Evolutionary conservation across 2,797 vertebrate species (phyloP), one percentile per base, ranked within the genome.

Genomic region (Enteromius radiatus): DNA sequence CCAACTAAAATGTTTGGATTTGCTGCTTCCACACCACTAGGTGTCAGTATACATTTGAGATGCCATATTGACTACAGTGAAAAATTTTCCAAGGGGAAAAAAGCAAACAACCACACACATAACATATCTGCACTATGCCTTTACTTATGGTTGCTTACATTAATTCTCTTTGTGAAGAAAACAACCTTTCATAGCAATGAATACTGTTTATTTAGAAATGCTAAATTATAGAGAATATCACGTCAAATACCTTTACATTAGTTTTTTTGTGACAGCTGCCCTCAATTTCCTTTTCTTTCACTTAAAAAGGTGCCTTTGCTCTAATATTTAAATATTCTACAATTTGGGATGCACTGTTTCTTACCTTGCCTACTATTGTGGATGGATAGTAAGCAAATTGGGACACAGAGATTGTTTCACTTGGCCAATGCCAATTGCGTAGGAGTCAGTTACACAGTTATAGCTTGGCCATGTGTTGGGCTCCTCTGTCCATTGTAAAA

Each of bases 371-470:
- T 59, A 75, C 33, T 45, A 26, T 45, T 76, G 26, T 19, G 5
- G 15, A 43, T 63, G 38, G 1, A 63, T 45, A 45, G 49, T 75
- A 76, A 41, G n/a, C 3, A n/a, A 49, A 63, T 11, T 82, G 19
- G 28, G 64, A 67, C 59, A 49, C 14, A 38, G 76, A 49, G 31
- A n/a, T 49, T 19, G 43, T 52, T 73, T 74, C 4, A 49, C 79
- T 19, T 45, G 36, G 36, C 10, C 5, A 19, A 47, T 71, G 52
- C 67, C 47, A 70, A 70, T 23, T 45, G 38, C 15, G 78, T 59
- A 59, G 67, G 49, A 26, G 33, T 70, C 36, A 56, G 54, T 61
- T 61, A 23, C 7, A 63, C n/a, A 76, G 74, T 76, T 76, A 61
- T 45, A 43, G 23, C 38, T 45, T 63, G 38, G 54, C 14, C n/a